Percentiles rank a stretch among this genome's conserved stretches.
These are phyloP conservation scores for Eueides isabella DNA, from an alignment of 1,140 invertebrate genomes.

Conservation along the genomic window DNA sequence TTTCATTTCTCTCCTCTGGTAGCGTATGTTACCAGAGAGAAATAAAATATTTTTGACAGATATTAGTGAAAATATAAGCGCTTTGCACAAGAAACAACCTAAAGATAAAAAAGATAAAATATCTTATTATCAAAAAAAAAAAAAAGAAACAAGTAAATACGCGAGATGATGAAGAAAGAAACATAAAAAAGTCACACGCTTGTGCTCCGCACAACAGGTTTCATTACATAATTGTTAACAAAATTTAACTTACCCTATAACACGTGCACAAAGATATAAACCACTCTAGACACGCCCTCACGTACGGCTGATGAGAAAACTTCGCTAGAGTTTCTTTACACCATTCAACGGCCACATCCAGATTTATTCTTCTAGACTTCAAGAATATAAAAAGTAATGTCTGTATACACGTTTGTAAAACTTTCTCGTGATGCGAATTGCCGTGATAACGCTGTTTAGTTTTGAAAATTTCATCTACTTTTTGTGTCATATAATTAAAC, in stretches of 20 bases:
- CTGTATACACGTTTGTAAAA: constrained; percentile 55
- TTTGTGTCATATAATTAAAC: constrained; percentile 48
- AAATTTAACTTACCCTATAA: constrained; percentile 53
- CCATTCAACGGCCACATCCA: constrained; percentile 47
- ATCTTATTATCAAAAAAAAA: too few relatives aligned
- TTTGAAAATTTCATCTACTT: constrained; percentile 61
- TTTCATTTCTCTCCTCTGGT: too few relatives aligned
- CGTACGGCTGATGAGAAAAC: constrained; percentile 65
- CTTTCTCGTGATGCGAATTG: constrained; percentile 59
- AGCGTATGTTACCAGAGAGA: too few relatives aligned
- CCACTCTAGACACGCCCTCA: constrained; percentile 66
- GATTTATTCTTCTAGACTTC: constrained; percentile 40
- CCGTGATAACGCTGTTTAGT: constrained; percentile 70
- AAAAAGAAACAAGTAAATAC: too few relatives aligned
- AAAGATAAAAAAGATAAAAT: too few relatives aligned
- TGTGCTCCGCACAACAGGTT: too few relatives aligned
- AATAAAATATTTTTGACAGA: too few relatives aligned
- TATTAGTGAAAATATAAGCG: too few relatives aligned
- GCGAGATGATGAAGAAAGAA: too few relatives aligned
- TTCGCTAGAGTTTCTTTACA: constrained; percentile 58
- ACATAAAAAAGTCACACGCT: too few relatives aligned
- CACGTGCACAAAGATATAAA: constrained; percentile 58
- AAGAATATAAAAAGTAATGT: constrained; percentile 56
- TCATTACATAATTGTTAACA: too few relatives aligned
- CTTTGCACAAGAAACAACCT: too few relatives aligned